These are phyloP conservation scores for Gymnodraco acuticeps DNA, from an alignment of 2,797 vertebrate genomes.

Conservation along the genomic window DNA sequence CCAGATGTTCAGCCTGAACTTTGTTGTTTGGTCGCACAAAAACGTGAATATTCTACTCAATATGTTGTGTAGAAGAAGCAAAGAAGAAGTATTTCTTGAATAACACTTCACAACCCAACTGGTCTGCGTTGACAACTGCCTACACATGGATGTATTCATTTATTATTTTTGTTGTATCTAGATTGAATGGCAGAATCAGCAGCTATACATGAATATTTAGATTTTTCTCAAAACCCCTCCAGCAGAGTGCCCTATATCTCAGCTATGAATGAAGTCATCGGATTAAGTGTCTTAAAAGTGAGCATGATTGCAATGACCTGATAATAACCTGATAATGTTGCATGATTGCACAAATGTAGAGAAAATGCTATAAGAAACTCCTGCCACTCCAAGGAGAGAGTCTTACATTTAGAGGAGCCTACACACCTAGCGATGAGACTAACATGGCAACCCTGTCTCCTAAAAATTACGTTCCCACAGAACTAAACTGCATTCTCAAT, in stretches of 20 bases:
- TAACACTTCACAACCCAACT: neutral
- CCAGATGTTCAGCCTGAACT: neutral
- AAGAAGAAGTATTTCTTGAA: neutral
- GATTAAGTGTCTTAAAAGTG: neutral
- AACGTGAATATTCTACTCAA: neutral
- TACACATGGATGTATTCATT: neutral
- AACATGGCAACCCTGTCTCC: too few relatives aligned
- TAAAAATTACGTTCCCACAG: too few relatives aligned
- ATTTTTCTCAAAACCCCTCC: neutral
- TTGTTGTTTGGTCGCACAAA: neutral
- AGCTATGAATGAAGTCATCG: neutral
- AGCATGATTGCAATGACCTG: slow-evolving; percentile 5
- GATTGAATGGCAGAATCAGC: neutral
- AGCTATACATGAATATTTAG: neutral
- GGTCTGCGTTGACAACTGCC: neutral
- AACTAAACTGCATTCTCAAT: too few relatives aligned
- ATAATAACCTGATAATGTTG: neutral
- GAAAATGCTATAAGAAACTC: neutral
- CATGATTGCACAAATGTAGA: neutral
- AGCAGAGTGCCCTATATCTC: neutral
- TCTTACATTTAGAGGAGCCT: neutral
- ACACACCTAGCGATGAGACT: neutral
- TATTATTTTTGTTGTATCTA: neutral
- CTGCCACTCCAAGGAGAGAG: neutral
- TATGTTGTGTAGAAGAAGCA: neutral